Evolutionary conservation across 2,113 vertebrate genomes (phyloP).

Genomic region (Rhinoderma darwinii): DNA sequence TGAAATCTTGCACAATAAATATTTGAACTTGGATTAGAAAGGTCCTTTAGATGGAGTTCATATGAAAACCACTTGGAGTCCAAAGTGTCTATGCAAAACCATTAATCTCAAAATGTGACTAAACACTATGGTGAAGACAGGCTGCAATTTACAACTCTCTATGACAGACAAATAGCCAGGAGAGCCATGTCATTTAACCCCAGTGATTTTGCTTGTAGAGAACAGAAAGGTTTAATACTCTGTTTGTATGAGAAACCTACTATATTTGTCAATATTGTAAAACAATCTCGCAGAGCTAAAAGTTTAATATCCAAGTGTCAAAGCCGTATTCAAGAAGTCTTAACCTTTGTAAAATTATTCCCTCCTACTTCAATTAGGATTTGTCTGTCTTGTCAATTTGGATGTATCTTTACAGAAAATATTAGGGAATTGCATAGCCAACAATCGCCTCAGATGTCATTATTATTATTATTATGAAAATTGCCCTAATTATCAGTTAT

Average conservation of each 20-base stretch:
- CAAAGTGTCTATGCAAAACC: conserved; percentile 77
- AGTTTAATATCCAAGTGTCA: not conserved
- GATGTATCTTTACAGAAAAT: too few species aligned
- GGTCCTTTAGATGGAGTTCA: conserved; percentile 68
- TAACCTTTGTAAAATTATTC: not conserved
- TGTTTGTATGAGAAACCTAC: conserved; percentile 67
- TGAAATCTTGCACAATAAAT: conserved; percentile 61
- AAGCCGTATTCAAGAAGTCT: not conserved
- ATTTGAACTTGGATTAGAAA: conserved; percentile 64
- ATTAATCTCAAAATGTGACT: conserved; percentile 78
- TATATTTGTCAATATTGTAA: conserved; percentile 69
- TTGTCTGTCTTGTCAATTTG: too few species aligned
- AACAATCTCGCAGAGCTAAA: not conserved
- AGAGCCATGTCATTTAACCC: conserved; percentile 73
- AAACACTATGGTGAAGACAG: conserved; percentile 76
- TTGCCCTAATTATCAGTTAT: too few species aligned
- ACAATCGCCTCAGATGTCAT: too few species aligned
- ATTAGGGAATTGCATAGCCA: too few species aligned
- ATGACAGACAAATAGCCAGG: conserved; percentile 73
- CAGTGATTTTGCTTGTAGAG: conserved; percentile 68
- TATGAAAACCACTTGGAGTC: conserved; percentile 71
- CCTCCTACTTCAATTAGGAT: not conserved
- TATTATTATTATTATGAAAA: too few species aligned
- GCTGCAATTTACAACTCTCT: conserved; percentile 72
- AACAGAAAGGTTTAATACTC: conserved; percentile 67